These are phyloP conservation scores for Lutraria lutraria DNA, from an alignment of 2,888 invertebrate genomes.

Conservation along the genomic window DNA sequence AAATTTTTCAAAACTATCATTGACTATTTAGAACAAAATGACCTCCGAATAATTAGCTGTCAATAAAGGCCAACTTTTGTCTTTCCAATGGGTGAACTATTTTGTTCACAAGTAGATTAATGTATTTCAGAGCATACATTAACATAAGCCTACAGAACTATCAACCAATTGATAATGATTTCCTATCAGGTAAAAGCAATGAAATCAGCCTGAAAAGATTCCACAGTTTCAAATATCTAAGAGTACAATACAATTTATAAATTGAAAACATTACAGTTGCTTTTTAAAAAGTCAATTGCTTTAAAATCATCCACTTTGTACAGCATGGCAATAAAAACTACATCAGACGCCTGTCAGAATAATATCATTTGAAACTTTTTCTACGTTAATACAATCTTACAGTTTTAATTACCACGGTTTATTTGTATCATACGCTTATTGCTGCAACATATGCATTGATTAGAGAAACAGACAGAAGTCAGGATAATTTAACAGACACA, in stretches of 20 bases:
- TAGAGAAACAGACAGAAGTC: background rate
- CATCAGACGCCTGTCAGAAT: background rate
- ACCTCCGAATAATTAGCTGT: too few species aligned
- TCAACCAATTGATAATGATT: too few species aligned
- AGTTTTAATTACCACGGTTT: conserved; percentile 19
- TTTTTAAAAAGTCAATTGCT: background rate
- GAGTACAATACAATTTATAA: background rate
- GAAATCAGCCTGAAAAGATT: too few species aligned
- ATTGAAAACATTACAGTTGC: background rate
- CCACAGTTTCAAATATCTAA: background rate
- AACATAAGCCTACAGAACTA: too few species aligned
- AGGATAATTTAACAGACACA: background rate
- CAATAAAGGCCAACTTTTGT: too few species aligned
- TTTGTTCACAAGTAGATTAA: too few species aligned
- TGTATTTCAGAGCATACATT: too few species aligned
- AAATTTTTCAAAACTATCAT: too few species aligned
- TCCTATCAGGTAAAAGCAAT: too few species aligned
- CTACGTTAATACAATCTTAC: background rate
- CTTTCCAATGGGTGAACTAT: too few species aligned
- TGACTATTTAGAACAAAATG: too few species aligned
- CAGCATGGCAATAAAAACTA: background rate
- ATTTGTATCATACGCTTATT: background rate
- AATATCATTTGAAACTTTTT: background rate
- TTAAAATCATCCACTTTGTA: background rate
- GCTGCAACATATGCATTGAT: background rate